A percentile compares a stretch with the other conserved stretches of the same genome.
Conservation (phyloP, 2,797 vertebrate genomes). For the Sphaeramia orbicularis region DNA sequence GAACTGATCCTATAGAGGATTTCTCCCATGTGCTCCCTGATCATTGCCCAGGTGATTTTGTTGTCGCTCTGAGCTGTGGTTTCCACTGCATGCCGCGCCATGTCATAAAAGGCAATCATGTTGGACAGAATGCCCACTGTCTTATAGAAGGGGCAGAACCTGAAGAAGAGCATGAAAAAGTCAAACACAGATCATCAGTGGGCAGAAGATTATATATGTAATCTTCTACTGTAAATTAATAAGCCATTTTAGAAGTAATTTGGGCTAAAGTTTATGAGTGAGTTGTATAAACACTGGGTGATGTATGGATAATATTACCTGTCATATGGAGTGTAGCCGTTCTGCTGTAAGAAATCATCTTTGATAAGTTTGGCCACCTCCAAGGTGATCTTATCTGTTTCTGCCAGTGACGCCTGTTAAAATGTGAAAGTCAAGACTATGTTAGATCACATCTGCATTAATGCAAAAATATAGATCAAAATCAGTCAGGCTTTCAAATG, state of each 20-base stretch:
- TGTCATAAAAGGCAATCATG: slow-evolving; percentile 97
- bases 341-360: slow-evolving; percentile 99
- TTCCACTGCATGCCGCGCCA: slow-evolving; percentile 97
- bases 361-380: slow-evolving; percentile 98
- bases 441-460: background rate
- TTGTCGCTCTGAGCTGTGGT: slow-evolving; percentile 97
- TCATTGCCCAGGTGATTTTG: slow-evolving; percentile 98
- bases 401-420: slow-evolving; percentile 94
- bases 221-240: no score
- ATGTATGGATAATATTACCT: slow-evolving; percentile 79
- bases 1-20: slow-evolving; percentile 95
- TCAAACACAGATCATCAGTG: background rate
- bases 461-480: no score
- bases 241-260: no score
- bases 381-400: slow-evolving; percentile 97
- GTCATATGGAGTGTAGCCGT: slow-evolving; percentile 97
- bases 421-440: background rate
- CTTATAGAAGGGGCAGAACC: slow-evolving; percentile 99
- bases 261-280: no score
- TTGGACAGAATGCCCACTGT: slow-evolving; percentile 98
- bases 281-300: no score
- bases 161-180: slow-evolving; percentile 50
- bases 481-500: no score
- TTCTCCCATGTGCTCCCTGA: slow-evolving; percentile 95
- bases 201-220: background rate